A percentile compares a stretch with the other conserved stretches of the same genome.
Evolutionary conservation across 2,113 vertebrate genomes (phyloP).

Genomic region (Silurus meridionalis): DNA sequence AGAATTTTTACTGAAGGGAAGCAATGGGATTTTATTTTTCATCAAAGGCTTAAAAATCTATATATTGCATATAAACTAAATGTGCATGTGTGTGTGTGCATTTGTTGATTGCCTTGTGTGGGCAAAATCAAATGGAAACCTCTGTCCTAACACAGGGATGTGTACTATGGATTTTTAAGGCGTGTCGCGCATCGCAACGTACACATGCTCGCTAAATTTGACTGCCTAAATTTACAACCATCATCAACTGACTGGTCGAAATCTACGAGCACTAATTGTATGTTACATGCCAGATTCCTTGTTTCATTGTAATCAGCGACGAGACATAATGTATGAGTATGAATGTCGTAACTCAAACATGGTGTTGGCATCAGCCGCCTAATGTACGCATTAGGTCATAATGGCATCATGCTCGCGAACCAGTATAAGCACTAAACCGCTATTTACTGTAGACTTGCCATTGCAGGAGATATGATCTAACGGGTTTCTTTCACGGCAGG

Average conservation of each 20-base stretch:
- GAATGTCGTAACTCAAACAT: slow-evolving; percentile 35
- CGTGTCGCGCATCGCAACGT: background rate
- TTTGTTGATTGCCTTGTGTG: slow-evolving; percentile 9
- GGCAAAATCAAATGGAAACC: background rate
- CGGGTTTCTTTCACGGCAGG: background rate
- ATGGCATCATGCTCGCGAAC: slow-evolving; percentile 13
- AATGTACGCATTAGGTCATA: slow-evolving; percentile 28
- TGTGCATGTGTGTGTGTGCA: slow-evolving; percentile 17
- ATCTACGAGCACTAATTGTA: slow-evolving; percentile 51
- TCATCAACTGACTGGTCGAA: slow-evolving; percentile 25
- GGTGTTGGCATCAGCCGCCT: background rate
- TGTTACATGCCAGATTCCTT: slow-evolving; percentile 52
- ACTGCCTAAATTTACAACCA: slow-evolving; percentile 26
- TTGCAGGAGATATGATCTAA: slow-evolving; percentile 3
- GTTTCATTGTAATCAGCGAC: slow-evolving; percentile 43
- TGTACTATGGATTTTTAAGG: background rate
- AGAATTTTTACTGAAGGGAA: background rate
- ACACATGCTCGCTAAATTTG: slow-evolving; percentile 16
- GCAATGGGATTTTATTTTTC: background rate
- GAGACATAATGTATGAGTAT: slow-evolving; percentile 33
- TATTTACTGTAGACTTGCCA: background rate
- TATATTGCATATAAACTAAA: background rate
- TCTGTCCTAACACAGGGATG: background rate
- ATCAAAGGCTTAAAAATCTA: background rate
- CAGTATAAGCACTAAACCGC: background rate